Conservation (phyloP, 1,140 invertebrate species). For the fruit fly (Drosophila melanogaster) region DNA sequence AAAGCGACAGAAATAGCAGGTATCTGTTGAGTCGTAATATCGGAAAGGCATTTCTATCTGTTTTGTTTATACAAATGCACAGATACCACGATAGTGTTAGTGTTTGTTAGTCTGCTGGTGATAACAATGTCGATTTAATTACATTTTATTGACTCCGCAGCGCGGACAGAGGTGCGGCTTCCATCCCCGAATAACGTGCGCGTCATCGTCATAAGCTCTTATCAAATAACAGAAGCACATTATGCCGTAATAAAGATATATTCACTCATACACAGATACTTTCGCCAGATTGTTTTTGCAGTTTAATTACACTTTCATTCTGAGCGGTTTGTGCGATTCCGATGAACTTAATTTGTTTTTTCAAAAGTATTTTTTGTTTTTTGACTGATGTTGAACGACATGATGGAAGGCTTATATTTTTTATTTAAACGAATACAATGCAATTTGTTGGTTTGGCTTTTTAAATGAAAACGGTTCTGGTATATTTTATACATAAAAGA, state of each 20-base stretch:
- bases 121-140: constrained; percentile 82
- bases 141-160: constrained; percentile 74
- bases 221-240: constrained; percentile 74
- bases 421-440: not conserved
- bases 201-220: constrained; percentile 74
- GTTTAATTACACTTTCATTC: constrained; percentile 64
- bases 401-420: not conserved
- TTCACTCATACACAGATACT: constrained; percentile 10
- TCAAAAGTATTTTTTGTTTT: constrained; percentile 8
- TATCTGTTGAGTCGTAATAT: constrained; percentile 3
- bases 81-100: constrained; percentile 26
- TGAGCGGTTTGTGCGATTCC: not conserved
- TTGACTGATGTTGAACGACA: not conserved
- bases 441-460: not conserved
- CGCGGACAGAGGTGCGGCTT: constrained; percentile 11
- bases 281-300: constrained; percentile 30
- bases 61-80: constrained; percentile 49
- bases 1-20: not conserved
- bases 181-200: constrained; percentile 20
- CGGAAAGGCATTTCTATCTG: not conserved
- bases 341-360: constrained; percentile 20
- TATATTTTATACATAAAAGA: not conserved
- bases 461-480: not conserved
- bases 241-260: constrained; percentile 43
- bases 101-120: constrained; percentile 32